Evolutionary conservation across 1,140 invertebrate genomes (phyloP), one percentile per base, ranked within the genome.

Genomic region (Psilanteris sp.): DNA sequence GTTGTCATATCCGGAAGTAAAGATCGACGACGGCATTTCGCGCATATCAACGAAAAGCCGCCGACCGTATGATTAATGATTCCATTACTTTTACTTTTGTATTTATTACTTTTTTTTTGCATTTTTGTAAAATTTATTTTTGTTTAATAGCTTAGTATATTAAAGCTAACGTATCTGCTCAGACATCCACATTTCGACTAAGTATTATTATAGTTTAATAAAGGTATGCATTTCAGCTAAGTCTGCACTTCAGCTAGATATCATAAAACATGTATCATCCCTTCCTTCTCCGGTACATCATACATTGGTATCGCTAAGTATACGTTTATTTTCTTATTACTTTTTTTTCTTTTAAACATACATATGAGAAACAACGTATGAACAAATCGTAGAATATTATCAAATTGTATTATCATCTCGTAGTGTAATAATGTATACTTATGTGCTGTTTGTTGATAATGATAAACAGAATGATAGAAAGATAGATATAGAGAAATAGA

Each of bases 101-200:
- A 74, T 67, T 66, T 59, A 67, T 74, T 74, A 67, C 61, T 57
- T 67, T 74, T 73, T 54, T 74, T 74, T 74, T 66, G 27, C 24
- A 37, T 59, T 61, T 72, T 62, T 57, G 48, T 72, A 46, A 43
- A 43, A 52, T 70, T 70, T 59, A 52, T 52, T 78, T 79, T 73
- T 74, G 54, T 83, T 85, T 87, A 77, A 85, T 87, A 87, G 85
- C 86, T 88, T 87, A 87, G 84, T 87, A 88, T 87, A 88, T 80
- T 88, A 87, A 88, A 88, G 86, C 87, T 88, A 88, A 79, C 84
- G 86, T 88, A 88, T 88, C 87, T 88, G 80, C 87, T 88, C 86
- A 88, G 85, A 88, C 86, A 88, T 88, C 82, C 86, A 88, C 85
- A 88, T 88, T 88, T 88, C 81, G 86, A 88, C 86, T 87, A 88